Evolutionary conservation across 2,888 invertebrate genomes (phyloP).

Genomic region (Eristalinus aeneus): DNA sequence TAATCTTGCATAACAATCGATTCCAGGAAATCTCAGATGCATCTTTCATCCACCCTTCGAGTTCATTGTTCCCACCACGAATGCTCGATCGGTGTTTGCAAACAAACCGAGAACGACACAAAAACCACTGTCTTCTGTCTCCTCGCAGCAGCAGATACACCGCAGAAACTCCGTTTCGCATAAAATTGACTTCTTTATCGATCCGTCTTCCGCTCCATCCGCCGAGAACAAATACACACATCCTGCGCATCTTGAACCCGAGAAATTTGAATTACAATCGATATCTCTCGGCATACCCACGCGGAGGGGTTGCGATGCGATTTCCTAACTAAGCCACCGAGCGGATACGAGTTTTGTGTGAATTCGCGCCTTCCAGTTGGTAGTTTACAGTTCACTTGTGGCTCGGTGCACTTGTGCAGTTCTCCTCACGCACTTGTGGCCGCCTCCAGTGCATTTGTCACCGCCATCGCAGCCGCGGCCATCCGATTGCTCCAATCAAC

Average conservation of each 20-base stretch:
- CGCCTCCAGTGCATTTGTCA: slow-evolving; percentile 68
- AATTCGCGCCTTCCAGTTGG: slow-evolving; percentile 25
- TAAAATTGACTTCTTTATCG: slow-evolving; percentile 71
- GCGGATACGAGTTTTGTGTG: not conserved
- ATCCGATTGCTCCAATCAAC: slow-evolving; percentile 66
- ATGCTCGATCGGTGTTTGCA: slow-evolving; percentile 60
- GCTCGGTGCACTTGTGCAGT: slow-evolving; percentile 2
- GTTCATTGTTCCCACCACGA: slow-evolving; percentile 68
- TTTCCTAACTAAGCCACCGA: slow-evolving; percentile 40
- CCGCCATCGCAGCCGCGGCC: slow-evolving; percentile 68
- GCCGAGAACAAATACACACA: slow-evolving; percentile 54
- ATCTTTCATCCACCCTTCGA: slow-evolving; percentile 35
- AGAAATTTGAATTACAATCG: slow-evolving; percentile 71
- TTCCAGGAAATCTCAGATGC: slow-evolving; percentile 63
- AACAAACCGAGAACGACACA: slow-evolving; percentile 50
- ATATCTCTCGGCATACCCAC: slow-evolving; percentile 37
- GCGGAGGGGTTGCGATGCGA: slow-evolving; percentile 26
- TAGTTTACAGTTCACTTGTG: slow-evolving; percentile 64
- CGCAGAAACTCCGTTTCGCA: slow-evolving; percentile 62
- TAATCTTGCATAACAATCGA: slow-evolving; percentile 70
- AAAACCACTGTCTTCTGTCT: slow-evolving; percentile 3
- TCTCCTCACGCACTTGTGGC: slow-evolving; percentile 40
- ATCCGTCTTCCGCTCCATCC: slow-evolving; percentile 58
- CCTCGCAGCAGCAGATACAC: slow-evolving; percentile 25
- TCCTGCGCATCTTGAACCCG: slow-evolving; percentile 31